Evolutionary conservation across 2,888 invertebrate genomes (phyloP).

Genomic region (Apodemia hepburni): DNA sequence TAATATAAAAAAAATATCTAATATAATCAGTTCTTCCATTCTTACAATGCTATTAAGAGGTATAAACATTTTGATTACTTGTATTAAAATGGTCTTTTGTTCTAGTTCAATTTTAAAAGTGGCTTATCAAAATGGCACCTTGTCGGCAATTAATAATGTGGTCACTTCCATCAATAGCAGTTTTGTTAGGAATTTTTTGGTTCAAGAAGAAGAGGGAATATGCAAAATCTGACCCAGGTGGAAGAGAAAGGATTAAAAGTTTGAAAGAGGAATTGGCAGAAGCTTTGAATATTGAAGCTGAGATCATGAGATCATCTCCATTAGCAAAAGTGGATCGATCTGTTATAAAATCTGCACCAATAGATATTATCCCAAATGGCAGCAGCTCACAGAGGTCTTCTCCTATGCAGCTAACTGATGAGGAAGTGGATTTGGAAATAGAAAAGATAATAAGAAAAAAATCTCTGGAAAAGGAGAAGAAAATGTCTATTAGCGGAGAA

Average conservation of each 20-base stretch:
- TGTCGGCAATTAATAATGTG: conserved; percentile 88
- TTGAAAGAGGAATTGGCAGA: conserved; percentile 73
- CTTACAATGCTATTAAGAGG: not conserved
- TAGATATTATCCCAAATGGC: conserved; percentile 82
- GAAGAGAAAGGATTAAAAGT: conserved; percentile 76
- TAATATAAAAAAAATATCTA: not conserved
- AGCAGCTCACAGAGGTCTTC: conserved; percentile 75
- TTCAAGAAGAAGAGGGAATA: conserved; percentile 89
- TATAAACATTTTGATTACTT: not conserved
- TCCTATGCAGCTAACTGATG: conserved; percentile 81
- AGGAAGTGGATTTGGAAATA: conserved; percentile 85
- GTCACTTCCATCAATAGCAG: conserved; percentile 89
- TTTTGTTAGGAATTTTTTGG: conserved; percentile 90
- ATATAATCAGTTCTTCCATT: not conserved
- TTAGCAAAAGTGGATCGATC: conserved; percentile 61
- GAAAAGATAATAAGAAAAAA: conserved; percentile 82
- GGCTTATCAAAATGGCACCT: conserved; percentile 88
- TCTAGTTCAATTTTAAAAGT: conserved; percentile 82
- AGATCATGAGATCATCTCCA: conserved; percentile 63
- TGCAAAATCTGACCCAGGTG: conserved; percentile 87
- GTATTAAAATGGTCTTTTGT: conserved; percentile 43
- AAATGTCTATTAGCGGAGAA: conserved; percentile 40
- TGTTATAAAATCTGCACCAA: conserved; percentile 83
- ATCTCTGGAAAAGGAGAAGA: conserved; percentile 66
- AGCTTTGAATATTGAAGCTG: conserved; percentile 60